These are phyloP conservation scores for Tolypeutes matacus DNA, from an alignment of 2,797 vertebrate genomes.

Conservation along the genomic window DNA sequence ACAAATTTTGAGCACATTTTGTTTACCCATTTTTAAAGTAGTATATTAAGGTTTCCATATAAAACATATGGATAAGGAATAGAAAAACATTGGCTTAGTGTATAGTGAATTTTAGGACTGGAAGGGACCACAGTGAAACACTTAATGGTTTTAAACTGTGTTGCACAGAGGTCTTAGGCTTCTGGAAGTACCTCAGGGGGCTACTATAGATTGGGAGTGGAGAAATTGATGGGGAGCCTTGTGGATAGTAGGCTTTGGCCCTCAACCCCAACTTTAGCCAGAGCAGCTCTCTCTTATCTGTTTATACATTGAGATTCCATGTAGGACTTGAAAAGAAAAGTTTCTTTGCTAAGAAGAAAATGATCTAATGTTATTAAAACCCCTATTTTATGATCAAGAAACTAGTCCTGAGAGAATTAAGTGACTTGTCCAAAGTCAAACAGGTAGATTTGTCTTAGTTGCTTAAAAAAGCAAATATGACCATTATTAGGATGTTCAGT, in stretches of 20 bases:
- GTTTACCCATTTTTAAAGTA: constrained; percentile 26
- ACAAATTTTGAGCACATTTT: constrained; percentile 1
- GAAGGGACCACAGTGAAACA: background rate
- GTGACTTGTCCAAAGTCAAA: background rate
- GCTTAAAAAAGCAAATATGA: background rate
- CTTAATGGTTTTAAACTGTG: background rate
- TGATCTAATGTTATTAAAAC: background rate
- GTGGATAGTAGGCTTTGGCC: background rate
- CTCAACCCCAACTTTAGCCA: background rate
- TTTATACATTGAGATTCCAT: background rate
- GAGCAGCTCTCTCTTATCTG: background rate
- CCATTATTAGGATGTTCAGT: background rate
- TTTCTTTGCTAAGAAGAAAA: constrained; percentile 21
- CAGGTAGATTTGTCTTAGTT: background rate
- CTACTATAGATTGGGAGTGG: background rate
- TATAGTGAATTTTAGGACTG: constrained; percentile 16
- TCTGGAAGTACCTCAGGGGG: background rate
- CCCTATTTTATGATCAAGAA: constrained; percentile 17
- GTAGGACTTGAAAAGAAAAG: background rate
- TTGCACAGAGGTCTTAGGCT: background rate
- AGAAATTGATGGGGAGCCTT: background rate
- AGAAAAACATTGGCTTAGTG: background rate
- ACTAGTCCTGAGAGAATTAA: background rate
- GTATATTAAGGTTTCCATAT: background rate
- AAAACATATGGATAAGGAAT: constrained; percentile 1